These are phyloP conservation scores for Antechinus stuartii DNA, from an alignment of 2,113 vertebrate genomes.

Conservation along the genomic window DNA sequence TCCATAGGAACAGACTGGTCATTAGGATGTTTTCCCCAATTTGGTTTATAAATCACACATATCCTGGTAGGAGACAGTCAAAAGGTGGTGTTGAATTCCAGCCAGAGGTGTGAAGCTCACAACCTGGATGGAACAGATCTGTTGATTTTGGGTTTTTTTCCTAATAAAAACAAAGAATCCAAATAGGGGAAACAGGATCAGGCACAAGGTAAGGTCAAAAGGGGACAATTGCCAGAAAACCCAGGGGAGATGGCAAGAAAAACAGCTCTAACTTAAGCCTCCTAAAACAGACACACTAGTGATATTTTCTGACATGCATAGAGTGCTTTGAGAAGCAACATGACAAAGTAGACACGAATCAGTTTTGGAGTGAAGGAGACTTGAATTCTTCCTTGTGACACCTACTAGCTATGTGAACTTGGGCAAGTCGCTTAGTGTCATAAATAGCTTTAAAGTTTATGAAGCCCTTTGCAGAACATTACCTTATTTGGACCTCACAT, in stretches of 20 bases:
- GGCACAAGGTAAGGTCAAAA: background rate
- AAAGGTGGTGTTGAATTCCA: background rate
- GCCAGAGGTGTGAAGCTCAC: constrained; percentile 34
- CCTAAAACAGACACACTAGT: background rate
- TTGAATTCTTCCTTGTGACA: background rate
- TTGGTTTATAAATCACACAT: background rate
- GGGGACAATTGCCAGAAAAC: background rate
- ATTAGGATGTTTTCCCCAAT: background rate
- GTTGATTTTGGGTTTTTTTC: background rate
- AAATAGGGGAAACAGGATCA: background rate
- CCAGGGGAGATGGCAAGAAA: background rate
- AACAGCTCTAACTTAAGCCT: constrained; percentile 17
- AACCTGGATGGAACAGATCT: background rate
- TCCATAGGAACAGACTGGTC: background rate
- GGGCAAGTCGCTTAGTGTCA: background rate
- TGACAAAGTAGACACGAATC: background rate
- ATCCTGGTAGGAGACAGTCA: constrained; percentile 34
- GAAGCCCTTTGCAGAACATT: background rate
- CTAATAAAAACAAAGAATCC: background rate
- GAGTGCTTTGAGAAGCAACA: background rate
- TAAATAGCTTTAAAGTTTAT: background rate
- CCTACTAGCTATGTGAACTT: background rate
- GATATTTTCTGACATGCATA: background rate
- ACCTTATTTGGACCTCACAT: background rate
- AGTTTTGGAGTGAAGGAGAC: background rate